Evolutionary conservation across 2,888 invertebrate genomes (phyloP), one percentile per base, ranked within the genome.

Genomic region (Netelia virgata): DNA sequence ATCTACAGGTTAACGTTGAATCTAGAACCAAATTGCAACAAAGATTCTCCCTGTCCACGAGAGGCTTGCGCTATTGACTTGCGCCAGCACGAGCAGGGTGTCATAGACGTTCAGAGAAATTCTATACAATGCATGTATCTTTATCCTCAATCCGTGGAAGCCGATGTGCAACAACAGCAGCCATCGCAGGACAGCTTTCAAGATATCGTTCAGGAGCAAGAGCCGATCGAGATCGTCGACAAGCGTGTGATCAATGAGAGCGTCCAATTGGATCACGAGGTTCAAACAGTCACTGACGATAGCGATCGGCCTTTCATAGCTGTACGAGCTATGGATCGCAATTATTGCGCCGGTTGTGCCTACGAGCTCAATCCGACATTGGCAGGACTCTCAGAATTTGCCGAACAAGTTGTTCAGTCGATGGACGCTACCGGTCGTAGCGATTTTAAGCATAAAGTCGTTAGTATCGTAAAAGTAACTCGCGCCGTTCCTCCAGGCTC

Each of bases 341-440:
- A 88, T 3, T 93, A 92, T 76, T 93, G 93, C 82, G 91, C 93
- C 3, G 92, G 93, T 53, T 93, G 93, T 78, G 93, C 93, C 0
- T 92, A 90, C 63, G 92, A 93, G 41, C 61, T 93, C 16, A 93
- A 93, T 85, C 91, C 93, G 0, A 90, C 90, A 23, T 79, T 93
- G 36, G 91, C 92, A n/a, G 93, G 92, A 18, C 86, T 93, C 0
- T 78, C 81, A 1, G 86, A 86, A 8, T 92, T 92, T n/a, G 90
- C 88, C 1, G 91, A 92, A 3, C 89, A 92, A 73, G 89, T 90
- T 0, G 86, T 90, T 0, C 84, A 75, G 8, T 88, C 90, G 0
- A 91, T 93, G 90, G 93, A 93, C 74, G 89, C 92, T 5, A 86
- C 86, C 0, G 86, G 90, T 5, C 80, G 82, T 0, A 89, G 90